Conservation (phyloP, 2,888 invertebrate species). For the Proisotoma minuta region DNA sequence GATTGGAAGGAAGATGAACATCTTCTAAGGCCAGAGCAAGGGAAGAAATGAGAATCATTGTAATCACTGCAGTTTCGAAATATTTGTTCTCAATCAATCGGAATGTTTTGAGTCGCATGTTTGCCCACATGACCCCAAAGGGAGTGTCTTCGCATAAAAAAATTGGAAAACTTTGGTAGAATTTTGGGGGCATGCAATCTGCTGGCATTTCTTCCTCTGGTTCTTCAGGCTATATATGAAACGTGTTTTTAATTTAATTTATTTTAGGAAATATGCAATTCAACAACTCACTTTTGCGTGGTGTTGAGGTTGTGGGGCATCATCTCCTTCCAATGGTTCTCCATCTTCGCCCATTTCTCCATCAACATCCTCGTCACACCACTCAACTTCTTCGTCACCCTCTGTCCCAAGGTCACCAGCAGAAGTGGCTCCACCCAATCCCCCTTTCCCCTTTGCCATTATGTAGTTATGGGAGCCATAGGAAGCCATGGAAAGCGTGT, state of each 20-base stretch:
- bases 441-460: background rate
- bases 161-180: constrained; percentile 7
- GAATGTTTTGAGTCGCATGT: constrained; percentile 87
- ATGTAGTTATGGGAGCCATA: constrained; percentile 43
- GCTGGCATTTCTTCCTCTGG: constrained; percentile 13
- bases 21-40: constrained; percentile 96
- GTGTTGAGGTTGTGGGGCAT: background rate
- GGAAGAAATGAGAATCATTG: constrained; percentile 97
- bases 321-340: constrained; percentile 57
- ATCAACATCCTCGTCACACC: constrained; percentile 56
- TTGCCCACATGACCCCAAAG: constrained; percentile 86
- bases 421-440: background rate
- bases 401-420: background rate
- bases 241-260: no score
- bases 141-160: constrained; percentile 23
- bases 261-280: background rate
- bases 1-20: constrained; percentile 83
- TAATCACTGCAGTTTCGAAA: constrained; percentile 95
- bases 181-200: constrained; percentile 13
- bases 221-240: constrained; percentile 5
- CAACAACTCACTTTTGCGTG: background rate
- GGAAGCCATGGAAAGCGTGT: constrained; percentile 39
- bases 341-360: constrained; percentile 63
- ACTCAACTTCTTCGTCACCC: constrained; percentile 7
- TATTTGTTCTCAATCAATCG: constrained; percentile 97